These are phyloP conservation scores for Nebria brevicollis DNA, from an alignment of 2,888 invertebrate genomes.

Conservation along the genomic window DNA sequence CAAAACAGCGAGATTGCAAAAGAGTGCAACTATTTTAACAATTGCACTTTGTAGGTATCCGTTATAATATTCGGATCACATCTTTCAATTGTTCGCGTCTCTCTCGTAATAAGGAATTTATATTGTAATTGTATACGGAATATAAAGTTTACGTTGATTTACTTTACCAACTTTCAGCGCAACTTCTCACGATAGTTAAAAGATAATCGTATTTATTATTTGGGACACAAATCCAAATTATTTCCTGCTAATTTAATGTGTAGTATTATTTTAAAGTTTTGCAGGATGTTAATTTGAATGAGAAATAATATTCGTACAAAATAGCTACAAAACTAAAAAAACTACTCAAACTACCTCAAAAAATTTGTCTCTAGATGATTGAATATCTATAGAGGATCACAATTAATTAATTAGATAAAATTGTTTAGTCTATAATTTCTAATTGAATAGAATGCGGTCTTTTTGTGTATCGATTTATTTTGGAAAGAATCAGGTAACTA, in stretches of 20 bases:
- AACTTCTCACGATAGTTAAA: background rate
- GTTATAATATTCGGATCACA: slow-evolving; percentile 39
- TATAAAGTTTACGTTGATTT: slow-evolving; percentile 2
- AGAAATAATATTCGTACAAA: too few relatives aligned
- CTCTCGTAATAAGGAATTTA: background rate
- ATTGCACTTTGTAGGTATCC: slow-evolving; percentile 20
- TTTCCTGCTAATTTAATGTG: too few relatives aligned
- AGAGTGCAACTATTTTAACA: slow-evolving; percentile 35
- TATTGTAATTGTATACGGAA: slow-evolving; percentile 8
- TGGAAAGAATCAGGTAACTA: slow-evolving; percentile 6
- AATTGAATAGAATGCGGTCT: background rate
- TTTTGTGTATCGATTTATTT: slow-evolving; percentile 18
- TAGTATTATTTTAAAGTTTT: too few relatives aligned
- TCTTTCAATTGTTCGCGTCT: slow-evolving; percentile 16
- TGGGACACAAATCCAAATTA: background rate
- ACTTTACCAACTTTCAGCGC: background rate
- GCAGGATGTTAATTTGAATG: too few relatives aligned
- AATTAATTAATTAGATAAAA: too few relatives aligned
- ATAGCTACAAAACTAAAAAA: too few relatives aligned
- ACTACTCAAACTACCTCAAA: too few relatives aligned
- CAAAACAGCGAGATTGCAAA: slow-evolving; percentile 21
- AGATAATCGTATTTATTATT: background rate
- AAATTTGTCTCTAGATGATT: too few relatives aligned
- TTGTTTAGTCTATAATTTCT: too few relatives aligned
- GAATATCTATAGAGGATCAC: too few relatives aligned